These are phyloP conservation scores for Orchestes rusci DNA, from an alignment of 2,888 invertebrate genomes.

Conservation along the genomic window DNA sequence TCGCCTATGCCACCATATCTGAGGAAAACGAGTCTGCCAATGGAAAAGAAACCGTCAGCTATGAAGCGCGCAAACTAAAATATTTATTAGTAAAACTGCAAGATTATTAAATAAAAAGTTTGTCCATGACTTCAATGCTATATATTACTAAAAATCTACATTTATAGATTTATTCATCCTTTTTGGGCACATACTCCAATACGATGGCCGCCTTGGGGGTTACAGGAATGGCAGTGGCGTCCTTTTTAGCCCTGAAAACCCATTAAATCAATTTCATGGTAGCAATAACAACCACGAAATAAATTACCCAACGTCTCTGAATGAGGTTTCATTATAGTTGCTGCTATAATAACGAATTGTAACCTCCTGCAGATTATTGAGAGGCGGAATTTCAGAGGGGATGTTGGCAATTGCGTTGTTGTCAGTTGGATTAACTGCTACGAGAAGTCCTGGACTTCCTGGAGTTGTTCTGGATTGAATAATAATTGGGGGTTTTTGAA, in stretches of 20 bases:
- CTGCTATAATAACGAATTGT: conserved; percentile 53
- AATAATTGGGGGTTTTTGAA: not conserved
- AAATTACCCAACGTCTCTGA: conserved; percentile 43
- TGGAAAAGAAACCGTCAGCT: conserved; percentile 86
- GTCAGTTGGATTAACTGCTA: conserved; percentile 59
- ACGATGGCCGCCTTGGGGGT: conserved; percentile 58
- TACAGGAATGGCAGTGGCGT: conserved; percentile 51
- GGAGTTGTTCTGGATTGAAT: conserved; percentile 58
- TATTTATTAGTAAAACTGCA: conserved; percentile 67
- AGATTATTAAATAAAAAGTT: conserved; percentile 33
- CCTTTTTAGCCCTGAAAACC: conserved; percentile 53
- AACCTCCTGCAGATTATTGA: conserved; percentile 52
- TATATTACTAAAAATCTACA: not conserved
- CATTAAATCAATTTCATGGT: too few relatives aligned
- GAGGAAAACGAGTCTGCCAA: conserved; percentile 53
- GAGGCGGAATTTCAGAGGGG: conserved; percentile 40
- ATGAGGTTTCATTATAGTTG: conserved; percentile 44
- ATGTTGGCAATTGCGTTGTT: conserved; percentile 47
- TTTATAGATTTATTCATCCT: conserved; percentile 35
- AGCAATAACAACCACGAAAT: too few relatives aligned
- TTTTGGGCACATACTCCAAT: conserved; percentile 61
- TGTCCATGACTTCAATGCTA: not conserved
- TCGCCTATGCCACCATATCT: conserved; percentile 75
- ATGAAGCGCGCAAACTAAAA: conserved; percentile 79
- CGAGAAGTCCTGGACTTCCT: conserved; percentile 69